These are phyloP conservation scores for Leucozona laternaria DNA, from an alignment of 2,888 invertebrate genomes.

Conservation along the genomic window DNA sequence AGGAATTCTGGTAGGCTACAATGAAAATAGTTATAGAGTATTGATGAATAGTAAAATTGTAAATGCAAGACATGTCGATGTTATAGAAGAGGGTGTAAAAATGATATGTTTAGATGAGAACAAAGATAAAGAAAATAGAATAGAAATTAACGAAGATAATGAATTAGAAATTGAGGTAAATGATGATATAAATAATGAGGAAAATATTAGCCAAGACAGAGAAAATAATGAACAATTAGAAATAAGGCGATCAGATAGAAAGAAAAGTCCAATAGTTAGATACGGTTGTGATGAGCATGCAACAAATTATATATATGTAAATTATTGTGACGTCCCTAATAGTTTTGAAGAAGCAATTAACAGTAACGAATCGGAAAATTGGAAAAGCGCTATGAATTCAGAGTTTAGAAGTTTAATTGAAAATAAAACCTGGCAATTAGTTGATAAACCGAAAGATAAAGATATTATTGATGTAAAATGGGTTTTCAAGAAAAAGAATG, in stretches of 20 bases:
- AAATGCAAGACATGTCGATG: background rate
- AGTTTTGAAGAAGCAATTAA: constrained; percentile 1
- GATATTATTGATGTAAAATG: constrained; percentile 78
- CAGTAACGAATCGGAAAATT: background rate
- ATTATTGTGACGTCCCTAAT: background rate
- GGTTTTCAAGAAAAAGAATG: constrained; percentile 74
- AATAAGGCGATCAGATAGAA: background rate
- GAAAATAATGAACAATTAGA: background rate
- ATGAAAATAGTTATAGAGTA: background rate
- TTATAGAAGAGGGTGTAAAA: background rate
- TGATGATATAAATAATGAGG: background rate
- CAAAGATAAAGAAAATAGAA: background rate
- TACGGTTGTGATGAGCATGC: background rate
- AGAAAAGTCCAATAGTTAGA: background rate
- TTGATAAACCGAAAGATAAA: constrained; percentile 77
- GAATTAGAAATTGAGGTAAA: background rate
- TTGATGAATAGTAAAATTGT: background rate
- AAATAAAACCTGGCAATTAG: constrained; percentile 79
- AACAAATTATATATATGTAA: background rate
- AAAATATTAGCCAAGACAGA: background rate
- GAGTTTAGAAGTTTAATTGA: constrained; percentile 43
- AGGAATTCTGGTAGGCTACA: background rate
- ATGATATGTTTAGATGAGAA: background rate
- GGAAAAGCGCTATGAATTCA: constrained; percentile 15
- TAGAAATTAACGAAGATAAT: background rate